Evolutionary conservation across 2,113 vertebrate species (phyloP).

Genomic region (Corynorhinus townsendii): DNA sequence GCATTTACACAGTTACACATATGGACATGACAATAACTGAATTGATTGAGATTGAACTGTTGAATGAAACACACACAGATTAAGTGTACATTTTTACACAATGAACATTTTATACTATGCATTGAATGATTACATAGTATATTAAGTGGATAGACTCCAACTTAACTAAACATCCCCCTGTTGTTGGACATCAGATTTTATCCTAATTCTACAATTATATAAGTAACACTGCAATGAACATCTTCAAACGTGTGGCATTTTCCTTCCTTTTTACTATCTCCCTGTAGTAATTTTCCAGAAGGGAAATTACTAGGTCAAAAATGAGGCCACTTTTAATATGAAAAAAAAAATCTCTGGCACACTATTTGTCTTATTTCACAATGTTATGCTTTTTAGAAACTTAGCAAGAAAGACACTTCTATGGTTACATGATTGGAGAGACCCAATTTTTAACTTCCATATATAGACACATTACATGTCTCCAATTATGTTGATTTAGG

Average conservation of each 20-base stretch:
- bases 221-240: constrained; percentile 13
- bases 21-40: not conserved
- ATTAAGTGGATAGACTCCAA: not conserved
- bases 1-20: not conserved
- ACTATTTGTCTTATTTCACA: constrained; percentile 16
- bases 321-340: not conserved
- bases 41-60: not conserved
- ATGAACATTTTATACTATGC: not conserved
- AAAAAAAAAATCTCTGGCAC: not conserved
- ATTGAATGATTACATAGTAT: not conserved
- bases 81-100: constrained; percentile 9
- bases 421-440: not conserved
- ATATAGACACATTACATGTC: not conserved
- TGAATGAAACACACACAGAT: not conserved
- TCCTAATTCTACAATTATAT: not conserved
- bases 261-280: constrained; percentile 18
- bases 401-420: not conserved
- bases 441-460: not conserved
- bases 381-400: not conserved
- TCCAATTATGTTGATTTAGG: not conserved
- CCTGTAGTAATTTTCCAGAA: not conserved
- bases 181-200: not conserved
- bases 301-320: constrained; percentile 10
- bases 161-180: not conserved
- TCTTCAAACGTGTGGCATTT: not conserved